These are phyloP conservation scores for Typhlichthys eigenmanni DNA, from an alignment of 2,797 vertebrate genomes.

Conservation along the genomic window DNA sequence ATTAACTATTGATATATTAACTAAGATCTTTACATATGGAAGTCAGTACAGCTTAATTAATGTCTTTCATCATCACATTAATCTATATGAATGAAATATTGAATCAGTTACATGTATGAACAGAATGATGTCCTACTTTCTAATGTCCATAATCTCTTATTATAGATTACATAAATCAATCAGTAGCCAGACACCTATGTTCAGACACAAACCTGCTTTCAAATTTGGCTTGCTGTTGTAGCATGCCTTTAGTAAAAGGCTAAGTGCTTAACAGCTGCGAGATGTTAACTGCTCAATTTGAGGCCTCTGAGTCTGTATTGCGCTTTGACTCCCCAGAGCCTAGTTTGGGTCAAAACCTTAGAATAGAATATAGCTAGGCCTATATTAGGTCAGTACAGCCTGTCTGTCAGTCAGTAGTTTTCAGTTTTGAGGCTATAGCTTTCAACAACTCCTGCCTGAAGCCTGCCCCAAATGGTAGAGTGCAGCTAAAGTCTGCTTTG, in stretches of 20 bases:
- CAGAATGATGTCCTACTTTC: neutral
- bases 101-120: neutral
- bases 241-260: slow-evolving; percentile 42
- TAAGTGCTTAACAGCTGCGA: slow-evolving; percentile 52
- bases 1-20: no score
- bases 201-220: slow-evolving; percentile 36
- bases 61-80: neutral
- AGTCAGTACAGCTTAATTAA: neutral
- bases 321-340: slow-evolving; percentile 28
- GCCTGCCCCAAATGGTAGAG: slow-evolving; percentile 1
- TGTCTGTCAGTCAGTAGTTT: slow-evolving; percentile 8
- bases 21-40: neutral
- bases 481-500: neutral
- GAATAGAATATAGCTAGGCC: slow-evolving; percentile 31
- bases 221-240: slow-evolving; percentile 44
- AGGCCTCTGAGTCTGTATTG: slow-evolving; percentile 38
- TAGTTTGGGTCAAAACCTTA: slow-evolving; percentile 38
- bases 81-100: neutral
- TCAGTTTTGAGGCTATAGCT: neutral
- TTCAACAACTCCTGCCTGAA: slow-evolving; percentile 17
- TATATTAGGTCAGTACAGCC: slow-evolving; percentile 33
- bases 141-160: neutral
- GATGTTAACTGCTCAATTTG: slow-evolving; percentile 35
- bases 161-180: slow-evolving; percentile 8
- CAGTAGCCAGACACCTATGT: slow-evolving; percentile 23